Conservation (phyloP, 2,888 invertebrate species). For the Rhogogaster chlorosoma region DNA sequence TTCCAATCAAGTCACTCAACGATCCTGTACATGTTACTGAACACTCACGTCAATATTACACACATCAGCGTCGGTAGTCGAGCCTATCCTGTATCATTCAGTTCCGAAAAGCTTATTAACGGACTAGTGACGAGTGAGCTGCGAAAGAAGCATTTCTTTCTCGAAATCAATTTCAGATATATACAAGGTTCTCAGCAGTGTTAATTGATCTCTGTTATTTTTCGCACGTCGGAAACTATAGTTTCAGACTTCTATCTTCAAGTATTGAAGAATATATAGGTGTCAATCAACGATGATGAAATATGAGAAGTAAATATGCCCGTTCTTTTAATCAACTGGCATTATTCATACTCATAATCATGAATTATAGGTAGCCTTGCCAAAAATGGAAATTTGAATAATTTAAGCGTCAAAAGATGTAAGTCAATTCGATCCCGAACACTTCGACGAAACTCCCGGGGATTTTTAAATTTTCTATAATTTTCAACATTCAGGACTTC, state of each 20-base stretch:
- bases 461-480: background rate
- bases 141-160: background rate
- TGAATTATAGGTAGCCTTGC: background rate
- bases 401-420: background rate
- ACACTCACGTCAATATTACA: background rate
- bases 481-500: background rate
- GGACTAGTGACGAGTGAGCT: conserved; percentile 20
- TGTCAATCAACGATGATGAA: background rate
- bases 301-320: background rate
- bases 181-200: background rate
- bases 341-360: background rate
- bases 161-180: background rate
- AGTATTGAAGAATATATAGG: background rate
- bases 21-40: background rate
- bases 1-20: conserved; percentile 35
- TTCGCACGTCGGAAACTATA: background rate
- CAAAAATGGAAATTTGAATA: background rate
- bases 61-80: background rate
- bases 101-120: conserved; percentile 26
- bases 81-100: conserved; percentile 3
- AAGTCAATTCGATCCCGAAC: background rate
- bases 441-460: background rate
- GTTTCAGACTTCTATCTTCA: background rate
- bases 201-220: background rate
- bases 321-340: background rate